phyloP scores from a whole-genome alignment of 2,797 vertebrate species.

The Buceros bicornis region DNA sequence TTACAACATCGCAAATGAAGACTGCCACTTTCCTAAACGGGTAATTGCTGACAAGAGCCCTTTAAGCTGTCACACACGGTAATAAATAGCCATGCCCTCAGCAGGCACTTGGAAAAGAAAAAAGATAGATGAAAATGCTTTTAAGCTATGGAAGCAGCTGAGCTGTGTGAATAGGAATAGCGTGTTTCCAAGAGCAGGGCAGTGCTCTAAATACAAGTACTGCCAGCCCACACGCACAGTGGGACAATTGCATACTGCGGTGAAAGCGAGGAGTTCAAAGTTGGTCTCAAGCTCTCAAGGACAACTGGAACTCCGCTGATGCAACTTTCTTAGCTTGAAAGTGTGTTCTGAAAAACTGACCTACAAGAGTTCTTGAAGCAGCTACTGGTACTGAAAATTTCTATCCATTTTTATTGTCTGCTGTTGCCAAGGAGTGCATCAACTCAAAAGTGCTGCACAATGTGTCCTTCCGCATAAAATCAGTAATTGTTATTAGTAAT shows the following conservation, averaged over 20 bases:
- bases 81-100: constrained; percentile 29
- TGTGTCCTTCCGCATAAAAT: constrained; percentile 45
- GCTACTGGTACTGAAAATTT: neutral
- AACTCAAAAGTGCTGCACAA: constrained; percentile 30
- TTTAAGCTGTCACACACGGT: constrained; percentile 32
- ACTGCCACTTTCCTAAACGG: constrained; percentile 25
- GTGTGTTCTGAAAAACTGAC: constrained; percentile 15
- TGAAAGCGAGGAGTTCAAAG: constrained; percentile 13
- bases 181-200: constrained; percentile 18
- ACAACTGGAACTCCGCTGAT: constrained; percentile 52
- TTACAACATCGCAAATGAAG: neutral
- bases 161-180: neutral
- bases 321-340: constrained; percentile 19
- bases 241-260: neutral
- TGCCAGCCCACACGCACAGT: neutral
- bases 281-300: constrained; percentile 31
- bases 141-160: constrained; percentile 24
- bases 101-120: neutral
- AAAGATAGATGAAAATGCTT: neutral
- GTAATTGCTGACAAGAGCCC: constrained; percentile 31
- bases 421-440: constrained; percentile 58
- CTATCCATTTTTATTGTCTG: constrained; percentile 35
- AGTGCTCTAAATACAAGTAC: neutral
- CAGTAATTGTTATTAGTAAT: constrained; percentile 32
- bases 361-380: constrained; percentile 53